These are phyloP conservation scores for Sardina pilchardus DNA, from an alignment of 2,113 vertebrate genomes.

Conservation along the genomic window DNA sequence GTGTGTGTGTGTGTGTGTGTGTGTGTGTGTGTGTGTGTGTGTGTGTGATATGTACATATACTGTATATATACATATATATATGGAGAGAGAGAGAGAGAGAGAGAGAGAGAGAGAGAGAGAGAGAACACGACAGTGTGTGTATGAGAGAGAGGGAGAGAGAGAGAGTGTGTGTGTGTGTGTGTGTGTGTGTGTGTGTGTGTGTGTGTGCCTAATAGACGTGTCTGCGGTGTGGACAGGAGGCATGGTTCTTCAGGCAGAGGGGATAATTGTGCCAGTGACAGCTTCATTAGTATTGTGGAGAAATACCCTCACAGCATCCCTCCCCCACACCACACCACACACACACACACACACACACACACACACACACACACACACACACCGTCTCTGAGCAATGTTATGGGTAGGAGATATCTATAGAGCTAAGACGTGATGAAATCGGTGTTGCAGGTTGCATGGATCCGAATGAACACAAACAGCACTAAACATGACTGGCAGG, in stretches of 20 bases:
- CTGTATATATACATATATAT: no score
- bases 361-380: neutral
- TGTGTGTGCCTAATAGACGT: constrained; percentile 3
- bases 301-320: neutral
- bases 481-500: no score
- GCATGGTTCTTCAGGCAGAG: neutral
- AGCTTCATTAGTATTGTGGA: neutral
- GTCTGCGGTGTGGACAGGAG: neutral
- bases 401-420: neutral
- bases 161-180: neutral
- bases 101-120: no score
- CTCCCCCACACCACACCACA: neutral
- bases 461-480: neutral
- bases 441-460: neutral
- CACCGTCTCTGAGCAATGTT: neutral
- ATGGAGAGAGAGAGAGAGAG: no score
- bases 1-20: neutral
- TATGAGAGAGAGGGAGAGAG: no score
- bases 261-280: neutral
- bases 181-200: neutral
- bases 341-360: neutral
- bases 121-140: no score
- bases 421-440: neutral
- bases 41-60: no score
- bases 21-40: neutral